phyloP scores from a whole-genome alignment of 2,888 invertebrate species.

The Phaonia tiefii region DNA sequence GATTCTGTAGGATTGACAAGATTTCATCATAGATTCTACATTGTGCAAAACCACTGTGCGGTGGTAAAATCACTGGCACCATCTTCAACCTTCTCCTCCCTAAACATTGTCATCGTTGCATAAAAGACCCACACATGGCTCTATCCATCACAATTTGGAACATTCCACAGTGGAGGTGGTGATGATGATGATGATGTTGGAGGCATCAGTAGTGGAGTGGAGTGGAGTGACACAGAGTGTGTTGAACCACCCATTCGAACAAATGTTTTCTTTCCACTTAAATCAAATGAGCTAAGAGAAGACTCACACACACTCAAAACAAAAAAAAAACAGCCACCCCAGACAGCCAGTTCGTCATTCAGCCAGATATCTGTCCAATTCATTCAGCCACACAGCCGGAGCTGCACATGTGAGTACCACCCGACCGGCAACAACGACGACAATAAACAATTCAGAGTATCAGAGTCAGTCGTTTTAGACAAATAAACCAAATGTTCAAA shows the following conservation, averaged over 20 bases:
- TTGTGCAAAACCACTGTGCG: no score
- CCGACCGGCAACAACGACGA: constrained; percentile 14
- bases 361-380: background rate
- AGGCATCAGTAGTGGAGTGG: background rate
- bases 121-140: constrained; percentile 56
- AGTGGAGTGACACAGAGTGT: constrained; percentile 13
- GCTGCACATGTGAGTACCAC: background rate
- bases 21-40: no score
- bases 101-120: constrained; percentile 31
- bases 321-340: constrained; percentile 57
- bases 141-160: constrained; percentile 11
- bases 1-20: no score
- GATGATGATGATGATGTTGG: background rate
- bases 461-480: constrained; percentile 10
- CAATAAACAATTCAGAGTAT: constrained; percentile 26
- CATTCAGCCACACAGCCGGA: background rate
- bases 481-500: constrained; percentile 30
- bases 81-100: constrained; percentile 3
- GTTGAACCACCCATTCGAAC: constrained; percentile 39
- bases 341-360: constrained; percentile 45
- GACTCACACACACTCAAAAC: background rate
- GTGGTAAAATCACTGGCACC: no score
- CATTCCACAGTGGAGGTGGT: constrained; percentile 55
- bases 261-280: constrained; percentile 60
- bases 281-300: background rate